Base-by-base conservation (phyloP, 1,140 invertebrate genomes). In the Dolichoris vasculosae region DNA sequence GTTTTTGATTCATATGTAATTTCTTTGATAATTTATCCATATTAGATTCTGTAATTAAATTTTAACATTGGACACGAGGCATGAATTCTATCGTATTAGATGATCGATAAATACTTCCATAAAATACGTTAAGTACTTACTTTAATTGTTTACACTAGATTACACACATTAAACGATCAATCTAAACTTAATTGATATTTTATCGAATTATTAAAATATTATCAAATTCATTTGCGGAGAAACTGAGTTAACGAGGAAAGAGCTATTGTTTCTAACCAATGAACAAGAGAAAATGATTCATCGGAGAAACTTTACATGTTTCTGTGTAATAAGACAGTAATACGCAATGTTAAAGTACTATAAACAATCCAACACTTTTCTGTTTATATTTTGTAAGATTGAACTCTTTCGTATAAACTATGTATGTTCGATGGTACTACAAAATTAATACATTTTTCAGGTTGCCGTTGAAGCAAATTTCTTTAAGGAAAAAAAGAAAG, bases 1-100 rank as follows among this genome's bases (percentile, higher is more conserved):
- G 35, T 9, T 63, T 69, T 7, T 35, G 38, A 35, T 69, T 35
- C 17, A 32, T 7, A 69, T 15, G 38, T 35, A 35, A 3, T 15
- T 69, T 69, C 30, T 35, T 69, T 69, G 32, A 35, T n/a, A 73
- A 73, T 73, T 73, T 26, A 40, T 73, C 40, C 40, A 73, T 73
- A 43, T 71, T 40, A 71, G 11, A 38, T 32, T 71, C 13, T 20
- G 40, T 40, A 13, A 67, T n/a, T 32, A n/a, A 63, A 63, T n/a
- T 6, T 63, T 17, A 35, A 32, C 35, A 67, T 71, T 71, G 15
- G 11, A 40, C 17, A 32, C 63, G 7, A 67, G 2, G 13, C 15
- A 38, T 69, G n/a, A 69, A 13, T 32, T 69, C 4, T 38, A 35
- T 38, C 32, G 15, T 7, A 51, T 51, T 17, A 46, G 13, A 46